Evolutionary conservation across 2,797 vertebrate species (phyloP), one percentile per base, ranked within the genome.

Genomic region (Melopsittacus undulatus): DNA sequence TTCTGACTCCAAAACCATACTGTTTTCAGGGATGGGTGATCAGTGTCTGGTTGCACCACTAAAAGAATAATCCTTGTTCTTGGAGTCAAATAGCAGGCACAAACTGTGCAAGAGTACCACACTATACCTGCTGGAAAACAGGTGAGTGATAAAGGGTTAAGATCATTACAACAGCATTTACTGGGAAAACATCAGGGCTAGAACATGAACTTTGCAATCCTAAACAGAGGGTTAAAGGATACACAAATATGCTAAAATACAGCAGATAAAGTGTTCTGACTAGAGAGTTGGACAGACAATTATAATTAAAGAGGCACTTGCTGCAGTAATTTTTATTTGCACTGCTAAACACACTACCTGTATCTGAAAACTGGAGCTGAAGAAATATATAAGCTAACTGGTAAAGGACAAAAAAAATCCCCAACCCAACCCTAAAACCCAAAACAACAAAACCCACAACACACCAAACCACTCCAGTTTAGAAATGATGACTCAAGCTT

Each of bases 381-480:
- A 56, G 17, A 59, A 74, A 74, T 26, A 22, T 3, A 42, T 9
- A 36, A 49, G 63, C 67, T 76, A 84, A 77, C 4, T 1, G 8
- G 15, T 59, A 82, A 52, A 94, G 19, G 22, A 80, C 0, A 77
- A 6, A 62, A 45, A 66, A 57, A 54, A 29, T 1, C 0, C 6
- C 20, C 10, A 26, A 36, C 2, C 23, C 10, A 26, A 36, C 1
- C 17, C 0, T 7, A 68, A 57, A 7, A 16, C 30, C 5, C 29
- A 45, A 23, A 40, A 13, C 10, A n/a, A 64, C 9, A 42, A 13
- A 36, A n/a, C 26, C 8, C 34, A 70, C 29, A 83, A 67, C 9
- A 72, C 40, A 72, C 48, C 32, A 62, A 89, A 43, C 16, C 15
- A 64, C 27, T 51, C 46, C 32, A 70, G 16, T 56, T 67, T 72